phyloP scores from a whole-genome alignment of 2,113 vertebrate genomes.

The Hypocryptadius cinnamomeus region DNA sequence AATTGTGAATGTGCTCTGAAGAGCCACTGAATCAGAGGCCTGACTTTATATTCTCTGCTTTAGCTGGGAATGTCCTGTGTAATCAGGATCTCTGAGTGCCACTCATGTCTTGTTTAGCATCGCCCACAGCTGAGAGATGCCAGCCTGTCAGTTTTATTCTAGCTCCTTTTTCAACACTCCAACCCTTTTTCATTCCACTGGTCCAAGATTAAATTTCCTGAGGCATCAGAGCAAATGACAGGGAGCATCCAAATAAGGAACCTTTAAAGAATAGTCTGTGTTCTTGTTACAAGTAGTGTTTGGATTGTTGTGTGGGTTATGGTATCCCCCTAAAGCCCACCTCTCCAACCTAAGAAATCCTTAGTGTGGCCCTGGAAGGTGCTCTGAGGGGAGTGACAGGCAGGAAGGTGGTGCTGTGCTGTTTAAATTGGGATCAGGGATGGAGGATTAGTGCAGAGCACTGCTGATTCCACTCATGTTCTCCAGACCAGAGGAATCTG shows the following conservation, averaged over 20 bases:
- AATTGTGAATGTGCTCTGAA: neutral
- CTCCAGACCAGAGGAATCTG: constrained; percentile 92
- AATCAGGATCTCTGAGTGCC: neutral
- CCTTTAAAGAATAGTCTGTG: neutral
- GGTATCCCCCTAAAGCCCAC: neutral
- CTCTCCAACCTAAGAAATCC: neutral
- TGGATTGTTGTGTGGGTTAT: neutral
- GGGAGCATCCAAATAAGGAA: neutral
- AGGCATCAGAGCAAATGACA: neutral
- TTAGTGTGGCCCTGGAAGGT: neutral
- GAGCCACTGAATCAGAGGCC: neutral
- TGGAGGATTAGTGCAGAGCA: neutral
- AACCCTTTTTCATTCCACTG: neutral
- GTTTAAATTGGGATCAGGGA: neutral
- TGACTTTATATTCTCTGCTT: neutral
- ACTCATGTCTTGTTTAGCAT: neutral
- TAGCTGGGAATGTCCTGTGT: neutral
- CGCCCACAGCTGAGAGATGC: neutral
- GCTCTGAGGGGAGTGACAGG: neutral
- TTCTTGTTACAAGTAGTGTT: neutral
- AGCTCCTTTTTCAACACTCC: neutral
- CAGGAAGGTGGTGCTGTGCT: neutral
- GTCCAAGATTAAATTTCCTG: neutral
- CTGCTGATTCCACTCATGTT: neutral
- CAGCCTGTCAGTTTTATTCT: neutral